These are phyloP conservation scores for Xerus rutilus DNA, from an alignment of 2,797 vertebrate species.

Conservation along the genomic window DNA sequence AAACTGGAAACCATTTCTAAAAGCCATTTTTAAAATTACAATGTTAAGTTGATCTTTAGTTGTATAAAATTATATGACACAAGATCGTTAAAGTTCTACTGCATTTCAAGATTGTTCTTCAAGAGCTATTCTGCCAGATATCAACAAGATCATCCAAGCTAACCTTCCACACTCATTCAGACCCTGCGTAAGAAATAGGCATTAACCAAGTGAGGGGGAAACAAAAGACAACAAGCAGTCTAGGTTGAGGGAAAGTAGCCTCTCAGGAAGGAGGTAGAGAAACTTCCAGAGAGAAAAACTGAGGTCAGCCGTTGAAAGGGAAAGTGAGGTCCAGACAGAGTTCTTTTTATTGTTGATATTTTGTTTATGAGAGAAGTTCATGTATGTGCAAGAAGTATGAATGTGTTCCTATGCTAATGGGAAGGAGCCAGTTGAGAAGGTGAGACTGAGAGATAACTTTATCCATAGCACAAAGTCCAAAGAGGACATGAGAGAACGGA, in stretches of 20 bases:
- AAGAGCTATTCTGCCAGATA: conserved; percentile 96
- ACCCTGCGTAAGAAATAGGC: conserved; percentile 82
- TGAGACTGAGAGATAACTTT: background rate
- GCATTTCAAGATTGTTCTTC: conserved; percentile 89
- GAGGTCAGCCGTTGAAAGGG: background rate
- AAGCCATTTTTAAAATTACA: conserved; percentile 13
- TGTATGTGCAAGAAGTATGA: background rate
- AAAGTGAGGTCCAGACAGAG: background rate
- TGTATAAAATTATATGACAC: conserved; percentile 65
- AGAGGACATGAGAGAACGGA: background rate
- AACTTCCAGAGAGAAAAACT: background rate
- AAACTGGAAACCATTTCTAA: conserved; percentile 7
- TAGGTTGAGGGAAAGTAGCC: background rate
- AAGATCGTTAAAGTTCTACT: conserved; percentile 80
- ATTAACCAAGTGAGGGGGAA: background rate
- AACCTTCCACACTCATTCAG: conserved; percentile 90
- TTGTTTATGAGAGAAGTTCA: background rate
- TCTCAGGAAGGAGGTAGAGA: background rate
- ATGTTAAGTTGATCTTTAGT: background rate
- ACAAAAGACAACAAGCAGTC: background rate
- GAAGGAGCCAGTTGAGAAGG: background rate
- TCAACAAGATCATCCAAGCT: conserved; percentile 92
- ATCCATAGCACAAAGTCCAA: background rate
- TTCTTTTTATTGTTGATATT: background rate
- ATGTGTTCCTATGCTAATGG: background rate